A percentile compares a stretch with the other conserved stretches of the same genome.
These are phyloP conservation scores for Ptychobarbus kaznakovi DNA, from an alignment of 2,797 vertebrate genomes.

Conservation along the genomic window DNA sequence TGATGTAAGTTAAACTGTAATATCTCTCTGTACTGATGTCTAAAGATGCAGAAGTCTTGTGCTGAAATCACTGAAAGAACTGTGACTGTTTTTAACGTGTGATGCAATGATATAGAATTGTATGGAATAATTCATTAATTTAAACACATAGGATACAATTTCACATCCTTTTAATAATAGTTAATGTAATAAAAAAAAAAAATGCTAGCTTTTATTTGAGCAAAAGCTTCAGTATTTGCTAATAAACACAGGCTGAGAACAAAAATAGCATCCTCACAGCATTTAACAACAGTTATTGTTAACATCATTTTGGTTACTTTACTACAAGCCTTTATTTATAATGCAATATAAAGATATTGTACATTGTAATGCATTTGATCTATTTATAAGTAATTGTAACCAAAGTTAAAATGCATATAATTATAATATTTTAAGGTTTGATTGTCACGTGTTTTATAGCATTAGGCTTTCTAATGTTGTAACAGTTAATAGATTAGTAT, in stretches of 20 bases:
- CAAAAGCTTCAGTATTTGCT: not conserved
- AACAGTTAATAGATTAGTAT: not conserved
- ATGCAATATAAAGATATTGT: too few relatives aligned
- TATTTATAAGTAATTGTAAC: too few relatives aligned
- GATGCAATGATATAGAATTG: not conserved
- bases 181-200: not conserved
- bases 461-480: not conserved
- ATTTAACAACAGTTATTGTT: not conserved
- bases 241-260: not conserved
- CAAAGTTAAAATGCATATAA: too few relatives aligned
- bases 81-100: not conserved
- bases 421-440: too few relatives aligned
- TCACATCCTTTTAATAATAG: not conserved
- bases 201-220: not conserved
- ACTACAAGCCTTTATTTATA: too few relatives aligned
- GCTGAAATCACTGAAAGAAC: not conserved
- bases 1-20: not conserved
- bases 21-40: not conserved
- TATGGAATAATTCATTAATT: not conserved
- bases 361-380: too few relatives aligned
- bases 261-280: not conserved
- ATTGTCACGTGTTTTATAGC: too few relatives aligned
- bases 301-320: too few relatives aligned
- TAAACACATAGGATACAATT: not conserved
- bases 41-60: not conserved